Base-by-base conservation (phyloP, 1,140 invertebrate genomes). In the Carcinoscorpius rotundicauda region DNA sequence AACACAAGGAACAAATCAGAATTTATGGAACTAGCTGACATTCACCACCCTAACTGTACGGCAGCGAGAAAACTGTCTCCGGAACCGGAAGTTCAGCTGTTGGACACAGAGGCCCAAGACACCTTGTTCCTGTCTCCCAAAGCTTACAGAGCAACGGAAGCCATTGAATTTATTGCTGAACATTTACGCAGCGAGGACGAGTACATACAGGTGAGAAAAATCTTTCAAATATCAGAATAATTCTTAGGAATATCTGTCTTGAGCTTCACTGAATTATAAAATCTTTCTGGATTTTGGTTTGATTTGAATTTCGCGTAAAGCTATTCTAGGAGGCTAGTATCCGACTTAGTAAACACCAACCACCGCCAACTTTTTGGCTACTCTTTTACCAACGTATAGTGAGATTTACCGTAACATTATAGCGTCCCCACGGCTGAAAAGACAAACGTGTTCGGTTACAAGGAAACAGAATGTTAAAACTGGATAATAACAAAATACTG, bases 161-260 rank as follows among this genome's bases (percentile, higher is more conserved):
- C 94, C 3, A 93, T 98, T 1, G 92, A 95, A 75, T 98, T 97
- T 77, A 98, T 98, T 68, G 95, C 95, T 49, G 94, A 98, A 78
- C 94, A 98, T 82, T 82, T 98, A 65, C 86, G 93, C 70, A 94
- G 94, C 75, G 93, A 96, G 79, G 93, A 97, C 81, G 86, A 94
- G 73, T 95, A 97, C 73, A 96, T 97, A 78, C 94, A 97, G 85
- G 93, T 95, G 77, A 77, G 75, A 67, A 11, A 5, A 5, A 5
- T 10, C 56, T 57, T 57, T 57, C 9, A 29, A 3, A 5, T 5
- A 57, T 29, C 2, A 2, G 2, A 1, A 29, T 29, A 29, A 29
- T 29, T 29, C 29, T 29, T 29, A 29, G 0, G 29, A 29, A 29
- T 29, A 29, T 29, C 29, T 29, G 2, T 29, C 29, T 29, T 29